Conservation (phyloP, 1,140 invertebrate genomes). For the Augochlora pura region DNA sequence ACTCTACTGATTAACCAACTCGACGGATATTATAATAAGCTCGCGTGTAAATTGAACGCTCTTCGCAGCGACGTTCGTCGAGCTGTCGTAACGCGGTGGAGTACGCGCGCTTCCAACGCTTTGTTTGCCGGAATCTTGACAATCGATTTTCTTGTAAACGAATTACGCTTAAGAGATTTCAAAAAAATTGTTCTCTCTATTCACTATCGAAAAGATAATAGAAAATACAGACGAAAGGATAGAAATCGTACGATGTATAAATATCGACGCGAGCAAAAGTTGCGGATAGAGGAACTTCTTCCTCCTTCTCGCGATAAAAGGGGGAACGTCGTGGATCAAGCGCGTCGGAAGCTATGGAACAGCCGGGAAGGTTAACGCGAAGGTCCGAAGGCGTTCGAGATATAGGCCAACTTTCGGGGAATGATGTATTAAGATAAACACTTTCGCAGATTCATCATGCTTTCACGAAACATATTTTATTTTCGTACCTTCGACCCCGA, state of each 20-base stretch:
- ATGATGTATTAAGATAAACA: slow-evolving; percentile 54
- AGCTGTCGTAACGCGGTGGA: too few species aligned
- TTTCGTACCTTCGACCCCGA: slow-evolving; percentile 48
- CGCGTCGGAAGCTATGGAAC: background rate
- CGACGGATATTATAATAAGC: too few species aligned
- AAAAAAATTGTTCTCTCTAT: too few species aligned
- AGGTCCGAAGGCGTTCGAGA: slow-evolving; percentile 1
- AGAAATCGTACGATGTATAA: background rate
- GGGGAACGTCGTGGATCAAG: background rate
- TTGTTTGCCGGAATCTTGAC: too few species aligned
- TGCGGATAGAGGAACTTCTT: background rate
- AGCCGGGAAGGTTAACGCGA: background rate
- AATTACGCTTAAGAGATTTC: too few species aligned
- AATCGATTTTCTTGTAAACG: too few species aligned
- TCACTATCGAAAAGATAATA: too few species aligned
- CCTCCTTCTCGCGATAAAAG: background rate
- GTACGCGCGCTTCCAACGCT: too few species aligned
- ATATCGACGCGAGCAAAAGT: background rate
- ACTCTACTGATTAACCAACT: background rate
- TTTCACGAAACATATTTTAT: slow-evolving; percentile 62
- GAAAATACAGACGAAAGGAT: too few species aligned
- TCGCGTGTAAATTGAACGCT: too few species aligned
- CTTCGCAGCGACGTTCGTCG: too few species aligned
- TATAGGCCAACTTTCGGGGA: slow-evolving; percentile 23
- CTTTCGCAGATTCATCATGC: slow-evolving; percentile 56